Percentiles rank a stretch among this genome's conserved stretches.
These are phyloP conservation scores for Pseudomyrmex concolor DNA, from an alignment of 1,140 invertebrate genomes.

Conservation along the genomic window DNA sequence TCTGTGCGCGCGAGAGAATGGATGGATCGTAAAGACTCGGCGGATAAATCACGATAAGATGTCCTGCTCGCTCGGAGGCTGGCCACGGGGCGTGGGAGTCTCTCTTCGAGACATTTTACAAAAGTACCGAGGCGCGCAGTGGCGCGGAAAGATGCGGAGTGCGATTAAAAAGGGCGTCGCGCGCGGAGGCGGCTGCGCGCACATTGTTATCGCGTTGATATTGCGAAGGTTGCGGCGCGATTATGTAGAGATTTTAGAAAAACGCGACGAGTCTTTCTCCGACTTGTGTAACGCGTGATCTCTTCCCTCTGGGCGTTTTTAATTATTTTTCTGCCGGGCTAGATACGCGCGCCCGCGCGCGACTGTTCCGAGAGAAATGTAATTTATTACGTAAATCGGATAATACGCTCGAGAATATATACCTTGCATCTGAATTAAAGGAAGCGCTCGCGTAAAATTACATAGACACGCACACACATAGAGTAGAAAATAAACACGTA, in stretches of 20 bases:
- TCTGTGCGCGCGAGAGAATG: background rate
- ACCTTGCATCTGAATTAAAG: too few relatives aligned
- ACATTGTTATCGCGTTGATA: constrained; percentile 24
- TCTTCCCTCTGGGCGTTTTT: background rate
- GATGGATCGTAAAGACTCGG: constrained; percentile 50
- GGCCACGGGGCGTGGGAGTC: constrained; percentile 21
- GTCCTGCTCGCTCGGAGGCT: constrained; percentile 7
- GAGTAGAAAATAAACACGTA: background rate
- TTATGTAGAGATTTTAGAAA: constrained; percentile 37
- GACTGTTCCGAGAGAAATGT: background rate
- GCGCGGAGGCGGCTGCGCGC: background rate
- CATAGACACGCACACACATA: background rate
- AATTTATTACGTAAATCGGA: constrained; percentile 27
- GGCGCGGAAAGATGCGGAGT: constrained; percentile 59
- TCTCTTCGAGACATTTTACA: constrained; percentile 8
- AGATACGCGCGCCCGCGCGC: background rate
- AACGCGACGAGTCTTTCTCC: background rate
- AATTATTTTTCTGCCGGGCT: background rate
- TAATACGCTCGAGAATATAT: background rate
- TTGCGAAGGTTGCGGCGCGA: constrained; percentile 13
- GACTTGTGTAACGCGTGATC: background rate
- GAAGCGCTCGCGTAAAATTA: too few relatives aligned
- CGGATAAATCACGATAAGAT: constrained; percentile 44
- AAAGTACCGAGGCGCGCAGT: constrained; percentile 59
- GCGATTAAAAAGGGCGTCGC: constrained; percentile 28